Base-by-base conservation (phyloP, 2,113 vertebrate genomes). In the Dryoscopus gambensis region DNA sequence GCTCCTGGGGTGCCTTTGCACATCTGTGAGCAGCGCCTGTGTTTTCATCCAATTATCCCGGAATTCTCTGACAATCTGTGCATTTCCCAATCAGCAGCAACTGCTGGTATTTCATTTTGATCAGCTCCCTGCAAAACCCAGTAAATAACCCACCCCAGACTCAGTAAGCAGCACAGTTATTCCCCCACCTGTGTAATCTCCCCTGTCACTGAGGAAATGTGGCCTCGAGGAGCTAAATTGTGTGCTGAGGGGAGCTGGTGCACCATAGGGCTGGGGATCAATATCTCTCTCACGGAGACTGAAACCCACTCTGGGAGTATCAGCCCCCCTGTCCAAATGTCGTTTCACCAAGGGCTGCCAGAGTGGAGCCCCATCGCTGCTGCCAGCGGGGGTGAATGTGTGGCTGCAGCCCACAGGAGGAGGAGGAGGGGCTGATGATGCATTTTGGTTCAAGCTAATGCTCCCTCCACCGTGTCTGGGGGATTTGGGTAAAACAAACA, bases 21-120 rank as follows among this genome's bases (percentile, higher is more conserved):
- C 20, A 20, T 18, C 74, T 23, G 14, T 20, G 62, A 91, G 15
- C 39, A 47, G 19, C 0, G 1, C 25, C 37, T 0, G 0, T 25
- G 27, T 23, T 7, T 47, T 68, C 0, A 0, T 57, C 47, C 33
- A 60, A 15, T 70, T 73, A 74, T 21, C 83, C 81, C 5, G 0
- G 20, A 44, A 19, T 53, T 60, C 56, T 74, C 75, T n/a, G 62
- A 15, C 47, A 85, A 37, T 13, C 42, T 17, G 74, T 31, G 9
- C 25, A 15, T 60, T 87, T 89, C 57, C 91, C 63, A 4, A 87
- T 44, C 60, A 47, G 37, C 23, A 31, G 49, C 42, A 69, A 67
- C 39, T 47, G 6, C 70, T 59, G 60, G 23, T 10, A 5, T 62
- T 83, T 47, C 28, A 47, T 70, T 95, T 46, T 78, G 85, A 70